Evolutionary conservation across 2,888 invertebrate genomes (phyloP), one percentile per base, ranked within the genome.

Genomic region (Trachelus troglodyta): DNA sequence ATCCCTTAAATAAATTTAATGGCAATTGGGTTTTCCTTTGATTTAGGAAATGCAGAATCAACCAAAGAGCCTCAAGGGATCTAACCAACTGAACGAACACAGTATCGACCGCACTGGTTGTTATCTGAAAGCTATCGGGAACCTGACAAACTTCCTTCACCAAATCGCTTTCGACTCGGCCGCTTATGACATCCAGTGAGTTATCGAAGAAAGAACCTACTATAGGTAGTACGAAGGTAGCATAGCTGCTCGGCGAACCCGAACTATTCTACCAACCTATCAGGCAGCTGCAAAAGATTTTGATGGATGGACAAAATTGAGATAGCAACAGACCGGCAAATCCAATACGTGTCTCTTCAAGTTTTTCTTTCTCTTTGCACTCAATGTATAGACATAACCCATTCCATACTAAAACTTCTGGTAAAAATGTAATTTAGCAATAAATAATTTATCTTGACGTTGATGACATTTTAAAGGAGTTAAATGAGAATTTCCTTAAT

Each of bases 161-260:
- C 30, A 11, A 74, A 74, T 74, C 35, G 74, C 37, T 74, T 74
- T 37, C 35, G 74, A 30, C 74, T 35, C 74, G 74, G 30, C 12
- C 30, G 35, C 35, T 74, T 11, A 34, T 37, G 74, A 74, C 74
- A 23, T 71, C 23, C 37, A 30, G n/a, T 30, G 35, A 74, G 74
- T 74, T 74, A 74, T 74, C 74, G 74, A n/a, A 74, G 74, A 74
- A 74, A 74, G 74, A 34, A 34, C 12, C 35, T n/a, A 30, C 31
- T 56, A 23, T 56, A 56, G 56, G 56, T 56, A 56, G 56, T 23
- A 23, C 15, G 56, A 56, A 56, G 9, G 56, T 23, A 56, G 1
- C 9, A 56, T 56, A 23, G 56, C 15, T 9, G 23, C 56, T 2
- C 56, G 23, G 23, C 56, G 23, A 56, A 56, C 56, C 56, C 56